phyloP scores from a whole-genome alignment of 2,113 vertebrate genomes.

The Pantherophis guttatus region DNA sequence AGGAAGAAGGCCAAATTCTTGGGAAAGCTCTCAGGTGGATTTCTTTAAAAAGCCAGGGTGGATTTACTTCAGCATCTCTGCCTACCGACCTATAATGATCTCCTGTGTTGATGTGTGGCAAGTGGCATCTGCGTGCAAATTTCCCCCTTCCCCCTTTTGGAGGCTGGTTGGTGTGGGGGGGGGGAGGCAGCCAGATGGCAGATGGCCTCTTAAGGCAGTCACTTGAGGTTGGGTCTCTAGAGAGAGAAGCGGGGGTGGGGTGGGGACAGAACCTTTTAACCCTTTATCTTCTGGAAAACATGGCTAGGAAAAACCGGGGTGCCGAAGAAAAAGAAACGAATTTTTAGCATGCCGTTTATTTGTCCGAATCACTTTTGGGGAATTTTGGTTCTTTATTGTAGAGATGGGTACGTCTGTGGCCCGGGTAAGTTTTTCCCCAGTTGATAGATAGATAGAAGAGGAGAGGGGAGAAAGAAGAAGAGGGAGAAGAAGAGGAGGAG shows the following conservation, averaged over 20 bases:
- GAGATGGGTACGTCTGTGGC: neutral
- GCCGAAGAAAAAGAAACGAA: neutral
- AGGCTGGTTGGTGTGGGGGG: neutral
- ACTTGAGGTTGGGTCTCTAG: slow-evolving; percentile 59
- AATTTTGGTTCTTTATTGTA: neutral
- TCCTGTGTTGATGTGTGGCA: neutral
- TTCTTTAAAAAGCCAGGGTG: neutral
- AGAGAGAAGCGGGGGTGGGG: neutral
- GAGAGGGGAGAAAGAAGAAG: too few relatives aligned
- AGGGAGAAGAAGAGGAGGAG: too few relatives aligned
- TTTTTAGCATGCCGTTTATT: neutral
- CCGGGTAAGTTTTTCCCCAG: too few relatives aligned
- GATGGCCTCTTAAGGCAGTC: slow-evolving; percentile 72
- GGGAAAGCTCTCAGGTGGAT: neutral
- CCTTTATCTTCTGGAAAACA: slow-evolving; percentile 46
- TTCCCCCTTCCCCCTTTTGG: neutral
- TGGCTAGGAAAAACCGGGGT: accelerated
- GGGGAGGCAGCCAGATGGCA: slow-evolving; percentile 51
- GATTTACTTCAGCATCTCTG: neutral
- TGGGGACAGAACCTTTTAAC: slow-evolving; percentile 58
- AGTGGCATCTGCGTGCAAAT: neutral
- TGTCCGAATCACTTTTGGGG: neutral
- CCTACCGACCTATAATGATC: neutral
- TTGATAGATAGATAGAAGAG: too few relatives aligned
- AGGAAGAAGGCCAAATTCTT: neutral